Evolutionary conservation across 2,113 vertebrate species (phyloP).

Genomic region (Lampris incognitus): DNA sequence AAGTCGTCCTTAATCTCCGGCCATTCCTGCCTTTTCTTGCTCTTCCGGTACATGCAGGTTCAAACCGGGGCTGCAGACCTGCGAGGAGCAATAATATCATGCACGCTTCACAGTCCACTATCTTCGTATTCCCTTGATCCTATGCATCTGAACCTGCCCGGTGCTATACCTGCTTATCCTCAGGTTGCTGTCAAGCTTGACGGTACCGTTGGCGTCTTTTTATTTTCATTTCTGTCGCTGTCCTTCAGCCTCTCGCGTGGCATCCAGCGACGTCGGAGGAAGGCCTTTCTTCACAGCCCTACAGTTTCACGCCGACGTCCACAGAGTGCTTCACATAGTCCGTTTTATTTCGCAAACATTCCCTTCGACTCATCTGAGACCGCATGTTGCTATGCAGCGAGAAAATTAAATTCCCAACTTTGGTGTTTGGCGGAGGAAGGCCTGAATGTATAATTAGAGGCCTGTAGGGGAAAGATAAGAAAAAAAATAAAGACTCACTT

Average conservation of each 20-base stretch:
- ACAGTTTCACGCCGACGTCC: conserved; percentile 33
- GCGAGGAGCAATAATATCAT: too few species aligned
- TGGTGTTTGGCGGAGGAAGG: conserved; percentile 44
- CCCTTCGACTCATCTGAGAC: conserved; percentile 25
- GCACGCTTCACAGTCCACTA: too few species aligned
- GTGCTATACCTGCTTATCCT: background rate
- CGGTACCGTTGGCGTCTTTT: conserved; percentile 11
- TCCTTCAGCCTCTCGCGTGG: conserved; percentile 10
- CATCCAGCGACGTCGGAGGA: conserved; percentile 33
- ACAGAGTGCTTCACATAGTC: conserved; percentile 24
- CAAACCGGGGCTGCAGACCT: too few species aligned
- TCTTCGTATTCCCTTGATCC: too few species aligned
- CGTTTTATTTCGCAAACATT: conserved; percentile 42
- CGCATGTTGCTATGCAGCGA: conserved; percentile 23
- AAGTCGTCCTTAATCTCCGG: too few species aligned
- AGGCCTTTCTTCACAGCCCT: conserved; percentile 25
- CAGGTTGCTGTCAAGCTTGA: conserved; percentile 16
- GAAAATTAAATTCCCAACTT: conserved; percentile 67
- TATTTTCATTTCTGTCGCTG: conserved; percentile 11
- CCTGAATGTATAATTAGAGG: conserved; percentile 66
- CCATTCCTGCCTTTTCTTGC: too few species aligned
- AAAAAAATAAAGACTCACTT: conserved; percentile 73
- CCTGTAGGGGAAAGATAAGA: conserved; percentile 74
- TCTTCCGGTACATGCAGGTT: too few species aligned
- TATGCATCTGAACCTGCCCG: too few species aligned